Evolutionary conservation across 2,888 invertebrate species (phyloP).

Genomic region (Cryptus armator): DNA sequence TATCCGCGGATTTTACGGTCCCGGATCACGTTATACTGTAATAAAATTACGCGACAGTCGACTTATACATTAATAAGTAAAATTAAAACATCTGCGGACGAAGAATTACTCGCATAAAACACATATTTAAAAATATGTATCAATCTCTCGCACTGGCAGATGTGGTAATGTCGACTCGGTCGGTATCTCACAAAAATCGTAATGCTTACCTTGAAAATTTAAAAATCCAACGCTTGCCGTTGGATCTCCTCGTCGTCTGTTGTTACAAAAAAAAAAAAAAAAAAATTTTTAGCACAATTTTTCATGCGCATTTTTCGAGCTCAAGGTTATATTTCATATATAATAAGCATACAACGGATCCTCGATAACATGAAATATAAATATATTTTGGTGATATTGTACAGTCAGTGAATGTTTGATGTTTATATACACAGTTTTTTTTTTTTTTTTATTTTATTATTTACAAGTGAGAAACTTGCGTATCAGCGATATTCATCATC

Average conservation of each 20-base stretch:
- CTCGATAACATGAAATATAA: conserved; percentile 82
- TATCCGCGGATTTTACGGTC: too few relatives aligned
- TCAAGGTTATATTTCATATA: conserved; percentile 14
- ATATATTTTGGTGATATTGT: conserved; percentile 83
- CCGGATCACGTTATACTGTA: too few relatives aligned
- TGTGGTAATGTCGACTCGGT: too few relatives aligned
- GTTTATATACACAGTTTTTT: conserved; percentile 64
- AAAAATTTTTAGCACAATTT: neutral
- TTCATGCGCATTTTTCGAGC: neutral
- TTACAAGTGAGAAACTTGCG: conserved; percentile 67
- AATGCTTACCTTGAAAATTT: neutral
- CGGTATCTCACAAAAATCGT: too few relatives aligned
- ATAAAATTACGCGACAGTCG: too few relatives aligned
- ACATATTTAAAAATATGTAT: too few relatives aligned
- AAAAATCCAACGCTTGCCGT: neutral
- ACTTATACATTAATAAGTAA: too few relatives aligned
- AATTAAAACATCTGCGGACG: too few relatives aligned
- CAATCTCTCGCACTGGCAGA: too few relatives aligned
- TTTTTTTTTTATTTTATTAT: too few relatives aligned
- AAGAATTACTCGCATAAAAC: too few relatives aligned
- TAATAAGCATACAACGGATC: conserved; percentile 50
- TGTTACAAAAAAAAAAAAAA: neutral
- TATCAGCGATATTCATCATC: conserved; percentile 53
- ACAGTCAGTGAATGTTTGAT: conserved; percentile 81
- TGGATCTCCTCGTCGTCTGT: neutral